Conservation (phyloP, 2,113 vertebrate genomes). For the Tragulus kanchil region DNA sequence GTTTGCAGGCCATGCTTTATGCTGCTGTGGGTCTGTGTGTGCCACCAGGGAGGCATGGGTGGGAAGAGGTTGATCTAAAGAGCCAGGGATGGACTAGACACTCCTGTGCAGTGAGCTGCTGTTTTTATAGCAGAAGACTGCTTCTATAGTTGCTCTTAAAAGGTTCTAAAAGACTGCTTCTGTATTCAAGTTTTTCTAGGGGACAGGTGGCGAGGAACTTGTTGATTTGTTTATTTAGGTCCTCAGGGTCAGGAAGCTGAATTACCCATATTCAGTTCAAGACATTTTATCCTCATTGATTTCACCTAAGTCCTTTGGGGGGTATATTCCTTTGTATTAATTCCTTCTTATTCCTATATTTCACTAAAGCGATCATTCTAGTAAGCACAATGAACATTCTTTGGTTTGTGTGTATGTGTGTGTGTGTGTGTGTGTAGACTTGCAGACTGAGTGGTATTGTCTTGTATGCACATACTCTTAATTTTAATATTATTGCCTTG, state of each 20-base stretch:
- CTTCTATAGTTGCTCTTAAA: neutral
- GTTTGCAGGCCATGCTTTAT: accelerated
- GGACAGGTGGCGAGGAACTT: neutral
- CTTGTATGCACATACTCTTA: neutral
- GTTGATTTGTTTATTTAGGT: neutral
- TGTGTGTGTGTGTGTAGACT: neutral
- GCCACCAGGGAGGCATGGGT: neutral
- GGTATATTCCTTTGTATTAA: neutral
- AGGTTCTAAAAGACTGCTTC: neutral
- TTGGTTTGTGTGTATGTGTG: neutral
- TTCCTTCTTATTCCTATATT: neutral
- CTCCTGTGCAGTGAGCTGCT: neutral
- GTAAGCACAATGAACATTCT: neutral
- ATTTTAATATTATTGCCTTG: neutral
- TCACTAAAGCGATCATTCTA: neutral
- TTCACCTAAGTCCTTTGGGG: neutral
- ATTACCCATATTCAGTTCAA: neutral
- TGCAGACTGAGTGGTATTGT: neutral
- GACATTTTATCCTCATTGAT: neutral
- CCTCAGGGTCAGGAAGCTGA: neutral
- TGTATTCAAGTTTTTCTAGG: neutral
- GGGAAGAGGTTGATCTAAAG: neutral
- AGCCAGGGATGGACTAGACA: too few relatives aligned
- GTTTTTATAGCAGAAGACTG: neutral
- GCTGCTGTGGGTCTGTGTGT: neutral